Evolutionary conservation across 2,888 invertebrate species (phyloP).

Genomic region (Ormyrus rosae): DNA sequence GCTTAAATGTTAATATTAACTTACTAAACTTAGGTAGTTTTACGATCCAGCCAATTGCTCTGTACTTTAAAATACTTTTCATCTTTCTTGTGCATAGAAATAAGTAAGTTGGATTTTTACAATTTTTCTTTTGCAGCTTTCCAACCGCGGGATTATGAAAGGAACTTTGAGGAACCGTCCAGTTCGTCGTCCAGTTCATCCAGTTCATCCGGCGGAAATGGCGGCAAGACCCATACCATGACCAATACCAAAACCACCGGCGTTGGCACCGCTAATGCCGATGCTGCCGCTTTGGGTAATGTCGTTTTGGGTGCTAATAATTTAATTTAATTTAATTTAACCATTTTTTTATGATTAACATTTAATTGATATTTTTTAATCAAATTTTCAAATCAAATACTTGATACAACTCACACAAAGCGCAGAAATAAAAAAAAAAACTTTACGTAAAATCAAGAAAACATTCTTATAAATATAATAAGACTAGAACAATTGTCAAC

Average conservation of each 20-base stretch:
- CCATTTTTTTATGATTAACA: too few species aligned
- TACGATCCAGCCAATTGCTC: too few species aligned
- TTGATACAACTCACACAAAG: conserved; percentile 13
- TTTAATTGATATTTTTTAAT: background rate
- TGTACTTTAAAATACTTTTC: too few species aligned
- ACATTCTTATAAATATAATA: too few species aligned
- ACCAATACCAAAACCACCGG: conserved; percentile 62
- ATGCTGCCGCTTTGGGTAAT: conserved; percentile 54
- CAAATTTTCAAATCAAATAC: conserved; percentile 6
- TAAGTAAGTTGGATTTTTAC: too few species aligned
- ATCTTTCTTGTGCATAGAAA: too few species aligned
- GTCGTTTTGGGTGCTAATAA: too few species aligned
- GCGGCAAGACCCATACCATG: conserved; percentile 66
- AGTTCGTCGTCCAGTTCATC: conserved; percentile 50
- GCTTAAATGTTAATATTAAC: too few species aligned
- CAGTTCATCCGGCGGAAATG: conserved; percentile 58
- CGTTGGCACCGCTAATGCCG: conserved; percentile 62
- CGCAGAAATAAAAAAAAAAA: background rate
- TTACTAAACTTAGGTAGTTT: too few species aligned
- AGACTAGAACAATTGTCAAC: too few species aligned
- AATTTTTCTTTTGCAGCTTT: conserved; percentile 11
- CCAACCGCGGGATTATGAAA: conserved; percentile 18
- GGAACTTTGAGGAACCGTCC: background rate
- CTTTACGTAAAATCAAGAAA: too few species aligned
- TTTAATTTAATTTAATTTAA: too few species aligned